Percentiles rank a stretch among this genome's conserved stretches.
Evolutionary conservation across 2,888 invertebrate genomes (phyloP).

Genomic region (Callyntrura sp.): DNA sequence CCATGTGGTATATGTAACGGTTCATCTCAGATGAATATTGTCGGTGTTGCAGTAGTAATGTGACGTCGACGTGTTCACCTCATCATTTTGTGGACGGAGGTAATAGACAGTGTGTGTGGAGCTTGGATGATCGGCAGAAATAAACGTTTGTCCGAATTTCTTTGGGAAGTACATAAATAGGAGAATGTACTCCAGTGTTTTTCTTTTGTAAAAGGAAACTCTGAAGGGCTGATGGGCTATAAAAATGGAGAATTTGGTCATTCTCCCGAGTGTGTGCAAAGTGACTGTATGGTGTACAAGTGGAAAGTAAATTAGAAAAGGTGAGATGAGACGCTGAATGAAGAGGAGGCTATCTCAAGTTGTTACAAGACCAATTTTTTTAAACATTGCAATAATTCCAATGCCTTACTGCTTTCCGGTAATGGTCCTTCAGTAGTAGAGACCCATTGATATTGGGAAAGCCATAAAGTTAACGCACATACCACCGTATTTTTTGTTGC

Average conservation of each 20-base stretch:
- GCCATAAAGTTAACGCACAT: conserved; percentile 66
- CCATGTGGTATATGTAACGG: too few relatives aligned
- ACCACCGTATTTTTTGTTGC: not conserved
- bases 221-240: conserved; percentile 19
- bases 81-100: conserved; percentile 8
- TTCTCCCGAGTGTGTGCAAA: conserved; percentile 57
- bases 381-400: conserved; percentile 59
- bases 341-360: conserved; percentile 25
- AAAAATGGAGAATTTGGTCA: conserved; percentile 64
- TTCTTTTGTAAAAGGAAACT: conserved; percentile 5
- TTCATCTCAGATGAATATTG: too few relatives aligned
- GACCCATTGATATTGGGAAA: not conserved
- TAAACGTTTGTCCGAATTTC: too few relatives aligned
- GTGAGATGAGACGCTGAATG: conserved; percentile 65
- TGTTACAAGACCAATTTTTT: not conserved
- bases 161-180: not conserved
- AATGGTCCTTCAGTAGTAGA: not conserved
- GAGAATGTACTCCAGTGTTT: not conserved
- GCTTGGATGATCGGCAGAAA: too few relatives aligned
- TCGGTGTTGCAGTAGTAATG: too few relatives aligned
- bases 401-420: not conserved
- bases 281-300: conserved; percentile 34
- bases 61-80: not conserved
- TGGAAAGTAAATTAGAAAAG: conserved; percentile 74
- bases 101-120: too few relatives aligned